phyloP scores from a whole-genome alignment of 2,113 vertebrate genomes.

The Petroica traversi region DNA sequence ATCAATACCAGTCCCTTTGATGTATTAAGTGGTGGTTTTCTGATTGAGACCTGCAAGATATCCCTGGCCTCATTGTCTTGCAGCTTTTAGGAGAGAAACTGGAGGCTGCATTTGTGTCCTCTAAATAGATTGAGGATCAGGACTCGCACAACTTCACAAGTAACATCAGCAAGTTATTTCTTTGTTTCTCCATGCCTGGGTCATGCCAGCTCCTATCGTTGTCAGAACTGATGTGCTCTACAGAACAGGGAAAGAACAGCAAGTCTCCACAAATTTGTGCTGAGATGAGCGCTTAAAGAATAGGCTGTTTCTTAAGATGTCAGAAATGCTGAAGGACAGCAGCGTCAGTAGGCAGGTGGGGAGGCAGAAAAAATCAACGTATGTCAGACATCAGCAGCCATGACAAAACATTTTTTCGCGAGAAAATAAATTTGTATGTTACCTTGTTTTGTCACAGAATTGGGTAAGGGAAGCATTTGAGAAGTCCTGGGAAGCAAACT shows the following conservation, averaged over 20 bases:
- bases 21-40: neutral
- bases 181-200: neutral
- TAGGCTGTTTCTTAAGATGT: neutral
- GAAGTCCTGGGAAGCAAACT: neutral
- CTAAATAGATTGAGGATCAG: neutral
- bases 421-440: neutral
- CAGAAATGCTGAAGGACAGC: neutral
- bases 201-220: neutral
- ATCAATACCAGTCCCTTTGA: neutral
- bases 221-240: neutral
- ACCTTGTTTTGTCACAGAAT: neutral
- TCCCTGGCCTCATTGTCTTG: neutral
- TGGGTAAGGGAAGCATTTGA: neutral
- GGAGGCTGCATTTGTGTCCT: neutral
- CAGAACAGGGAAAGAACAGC: neutral
- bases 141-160: neutral
- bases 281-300: neutral
- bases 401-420: neutral
- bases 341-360: neutral
- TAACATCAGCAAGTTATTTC: conserved; percentile 1
- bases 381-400: neutral
- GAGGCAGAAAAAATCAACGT: neutral
- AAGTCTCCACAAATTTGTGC: neutral
- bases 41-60: neutral
- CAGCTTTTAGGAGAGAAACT: neutral